Conservation (phyloP, 1,140 invertebrate species). For the Cardiocondyla obscurior region DNA sequence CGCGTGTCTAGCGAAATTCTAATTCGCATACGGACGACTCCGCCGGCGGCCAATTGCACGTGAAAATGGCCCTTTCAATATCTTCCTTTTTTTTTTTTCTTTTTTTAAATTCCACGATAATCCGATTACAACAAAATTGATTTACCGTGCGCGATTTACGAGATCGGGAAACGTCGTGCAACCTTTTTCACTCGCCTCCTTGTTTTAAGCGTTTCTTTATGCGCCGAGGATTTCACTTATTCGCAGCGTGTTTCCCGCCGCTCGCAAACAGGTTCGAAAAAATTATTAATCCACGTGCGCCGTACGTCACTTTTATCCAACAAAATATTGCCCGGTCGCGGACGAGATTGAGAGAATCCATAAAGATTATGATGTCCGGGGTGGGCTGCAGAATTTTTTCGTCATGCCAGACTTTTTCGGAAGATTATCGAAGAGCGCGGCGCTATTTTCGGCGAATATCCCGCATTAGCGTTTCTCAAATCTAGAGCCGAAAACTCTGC, state of each 20-base stretch:
- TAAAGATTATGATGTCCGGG: slow-evolving; percentile 51
- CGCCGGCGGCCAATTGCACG: background rate
- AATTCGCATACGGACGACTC: slow-evolving; percentile 66
- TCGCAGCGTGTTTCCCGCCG: background rate
- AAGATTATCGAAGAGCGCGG: background rate
- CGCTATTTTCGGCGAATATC: background rate
- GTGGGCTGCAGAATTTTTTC: slow-evolving; percentile 9
- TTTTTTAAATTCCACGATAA: background rate
- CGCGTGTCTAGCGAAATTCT: slow-evolving; percentile 77
- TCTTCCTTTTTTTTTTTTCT: no score
- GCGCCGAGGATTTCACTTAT: slow-evolving; percentile 13
- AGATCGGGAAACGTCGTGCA: background rate
- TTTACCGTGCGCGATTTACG: slow-evolving; percentile 9
- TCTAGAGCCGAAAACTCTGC: background rate
- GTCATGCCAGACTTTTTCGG: slow-evolving; percentile 13
- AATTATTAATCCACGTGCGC: slow-evolving; percentile 35
- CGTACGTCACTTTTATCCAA: slow-evolving; percentile 47
- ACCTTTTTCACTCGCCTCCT: background rate
- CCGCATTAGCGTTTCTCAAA: background rate
- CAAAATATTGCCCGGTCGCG: slow-evolving; percentile 50
- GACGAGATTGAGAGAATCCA: slow-evolving; percentile 43
- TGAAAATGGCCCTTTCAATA: background rate
- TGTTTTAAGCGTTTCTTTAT: slow-evolving; percentile 13
- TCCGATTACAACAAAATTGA: slow-evolving; percentile 4
- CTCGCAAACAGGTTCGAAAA: slow-evolving; percentile 40